Base-by-base conservation (phyloP, 2,888 invertebrate species). In the Perizoma flavofasciatum region DNA sequence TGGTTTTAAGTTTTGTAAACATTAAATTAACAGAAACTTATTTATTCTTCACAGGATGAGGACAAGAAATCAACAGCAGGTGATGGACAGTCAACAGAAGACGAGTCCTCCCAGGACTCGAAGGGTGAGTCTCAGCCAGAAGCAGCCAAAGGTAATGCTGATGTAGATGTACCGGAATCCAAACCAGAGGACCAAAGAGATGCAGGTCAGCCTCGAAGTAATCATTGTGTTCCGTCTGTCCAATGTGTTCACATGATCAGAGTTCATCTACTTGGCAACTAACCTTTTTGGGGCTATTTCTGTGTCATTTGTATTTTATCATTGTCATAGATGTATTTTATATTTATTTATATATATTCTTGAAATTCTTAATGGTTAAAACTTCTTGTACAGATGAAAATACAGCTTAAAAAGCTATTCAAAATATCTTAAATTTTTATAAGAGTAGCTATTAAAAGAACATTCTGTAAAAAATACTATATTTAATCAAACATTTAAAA, bases 81-180 rank as follows among this genome's bases (percentile, higher is more conserved):
- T 0, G 92, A 91, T 5, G 91, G 91, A 6, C 90, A 90, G 59
- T 88, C 92, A 2, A 92, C 92, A 63, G 92, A 92, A 78, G 92
- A 92, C 63, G 92, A 92, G 72, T 92, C 92, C 49, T 92, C 92
- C 11, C 92, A 92, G 79, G 92, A 92, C 82, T 92, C 92, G 35
- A 92, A 92, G 86, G 92, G 91, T 88, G 88, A 91, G 86, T 90
- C 78, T 53, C 70, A 55, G 68, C 66, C 70, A 62, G 74, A 71
- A 51, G 78, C 78, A 72, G 77, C 78, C 76, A 83, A 82, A 86
- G 86, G 89, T 86, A 90, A 87, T 69, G 75, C 82, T 61, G 87
- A 86, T 85, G 88, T 90, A 85, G 89, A 89, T 83, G 85, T 83
- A 83, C 84, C 73, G 49, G 79, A 79, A 68, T 71, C 68, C 65